Conservation (phyloP, 2,113 vertebrate genomes). For the Ceratotherium simum region DNA sequence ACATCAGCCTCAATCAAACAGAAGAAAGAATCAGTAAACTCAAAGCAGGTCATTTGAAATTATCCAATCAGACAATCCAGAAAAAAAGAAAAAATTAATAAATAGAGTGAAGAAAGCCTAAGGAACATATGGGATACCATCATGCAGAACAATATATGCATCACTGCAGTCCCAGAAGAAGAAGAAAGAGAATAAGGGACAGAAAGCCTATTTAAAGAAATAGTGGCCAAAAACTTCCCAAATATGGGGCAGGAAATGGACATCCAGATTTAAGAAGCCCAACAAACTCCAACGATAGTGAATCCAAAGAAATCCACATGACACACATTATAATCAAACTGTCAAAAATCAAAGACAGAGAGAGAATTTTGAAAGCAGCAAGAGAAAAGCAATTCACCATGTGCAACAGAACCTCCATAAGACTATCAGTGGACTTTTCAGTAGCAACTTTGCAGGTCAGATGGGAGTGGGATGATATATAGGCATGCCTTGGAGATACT, state of each 20-base stretch:
- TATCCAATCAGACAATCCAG: not conserved
- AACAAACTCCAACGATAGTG: not conserved
- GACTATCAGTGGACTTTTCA: not conserved
- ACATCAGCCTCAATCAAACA: not conserved
- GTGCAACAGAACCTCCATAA: not conserved
- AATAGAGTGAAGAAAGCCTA: not conserved
- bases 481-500: too few relatives aligned
- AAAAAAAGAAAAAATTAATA: not conserved
- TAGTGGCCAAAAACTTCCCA: not conserved
- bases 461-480: not conserved
- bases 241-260: not conserved
- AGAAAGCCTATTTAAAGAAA: not conserved
- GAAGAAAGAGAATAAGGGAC: not conserved
- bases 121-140: not conserved
- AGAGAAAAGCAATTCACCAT: not conserved
- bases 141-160: not conserved
- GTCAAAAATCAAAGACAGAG: not conserved
- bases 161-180: not conserved
- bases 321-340: not conserved
- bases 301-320: conserved; percentile 25
- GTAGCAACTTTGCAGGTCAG: not conserved
- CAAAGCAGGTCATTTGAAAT: not conserved
- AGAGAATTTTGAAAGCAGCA: not conserved
- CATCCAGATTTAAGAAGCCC: not conserved
- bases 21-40: not conserved